Percentiles rank a stretch among this genome's conserved stretches.
phyloP scores from a whole-genome alignment of 1,140 invertebrate genomes.

The Tetragonula clypearis region DNA sequence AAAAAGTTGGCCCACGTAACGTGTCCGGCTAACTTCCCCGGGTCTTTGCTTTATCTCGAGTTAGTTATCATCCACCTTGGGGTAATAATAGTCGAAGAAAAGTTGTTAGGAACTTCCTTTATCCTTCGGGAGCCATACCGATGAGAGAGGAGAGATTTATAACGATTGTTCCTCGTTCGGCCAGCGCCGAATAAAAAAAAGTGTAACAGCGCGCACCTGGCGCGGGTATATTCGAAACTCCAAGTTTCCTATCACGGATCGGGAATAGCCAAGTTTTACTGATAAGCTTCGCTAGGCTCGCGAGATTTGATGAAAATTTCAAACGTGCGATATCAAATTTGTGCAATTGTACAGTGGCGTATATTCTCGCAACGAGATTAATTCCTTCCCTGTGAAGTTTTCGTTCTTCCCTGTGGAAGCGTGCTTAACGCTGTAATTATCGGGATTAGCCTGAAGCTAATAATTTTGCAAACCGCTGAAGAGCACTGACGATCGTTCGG shows the following conservation, averaged over 20 bases:
- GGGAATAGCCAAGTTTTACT: not conserved
- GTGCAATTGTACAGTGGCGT: not conserved
- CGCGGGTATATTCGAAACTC: not conserved
- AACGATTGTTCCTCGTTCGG: not conserved
- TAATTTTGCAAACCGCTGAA: too few species aligned
- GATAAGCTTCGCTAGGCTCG: too few species aligned
- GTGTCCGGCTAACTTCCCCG: not conserved
- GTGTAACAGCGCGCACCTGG: too few species aligned
- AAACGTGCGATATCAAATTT: too few species aligned
- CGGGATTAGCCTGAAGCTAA: too few species aligned
- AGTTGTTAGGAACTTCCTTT: slow-evolving; percentile 11
- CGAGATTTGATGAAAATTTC: too few species aligned
- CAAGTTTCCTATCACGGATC: not conserved
- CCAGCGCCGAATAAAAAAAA: not conserved
- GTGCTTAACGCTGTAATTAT: too few species aligned
- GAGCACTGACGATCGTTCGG: too few species aligned
- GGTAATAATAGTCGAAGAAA: not conserved
- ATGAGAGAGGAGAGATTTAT: slow-evolving; percentile 7
- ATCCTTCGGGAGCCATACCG: slow-evolving; percentile 7
- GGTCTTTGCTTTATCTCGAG: not conserved
- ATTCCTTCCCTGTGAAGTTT: too few species aligned
- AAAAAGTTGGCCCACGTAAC: not conserved
- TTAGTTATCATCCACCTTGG: not conserved
- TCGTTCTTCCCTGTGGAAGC: too few species aligned
- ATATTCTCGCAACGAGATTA: too few species aligned